phyloP scores from a whole-genome alignment of 1,140 invertebrate species.

The Caenorhabditis inopinata region DNA sequence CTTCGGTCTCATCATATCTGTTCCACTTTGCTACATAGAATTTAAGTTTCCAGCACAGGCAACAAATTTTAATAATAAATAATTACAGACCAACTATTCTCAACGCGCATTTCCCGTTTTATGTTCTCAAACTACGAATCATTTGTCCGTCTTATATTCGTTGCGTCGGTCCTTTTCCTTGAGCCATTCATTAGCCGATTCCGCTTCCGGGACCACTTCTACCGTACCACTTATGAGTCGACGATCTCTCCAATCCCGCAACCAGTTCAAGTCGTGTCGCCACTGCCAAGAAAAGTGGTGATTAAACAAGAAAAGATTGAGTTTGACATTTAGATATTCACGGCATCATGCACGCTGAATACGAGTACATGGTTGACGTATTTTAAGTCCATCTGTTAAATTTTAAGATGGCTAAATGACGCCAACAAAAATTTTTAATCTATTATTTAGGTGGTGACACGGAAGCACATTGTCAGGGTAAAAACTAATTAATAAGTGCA shows the following conservation, averaged over 20 bases:
- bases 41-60: not conserved
- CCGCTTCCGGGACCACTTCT: conserved; percentile 13
- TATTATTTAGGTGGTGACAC: too few relatives aligned
- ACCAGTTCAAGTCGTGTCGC: not conserved
- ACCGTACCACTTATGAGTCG: not conserved
- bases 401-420: too few relatives aligned
- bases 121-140: conserved; percentile 38
- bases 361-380: too few relatives aligned
- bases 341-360: too few relatives aligned
- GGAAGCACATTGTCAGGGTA: too few relatives aligned
- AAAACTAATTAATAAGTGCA: too few relatives aligned
- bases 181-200: not conserved
- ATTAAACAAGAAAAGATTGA: too few relatives aligned
- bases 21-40: not conserved
- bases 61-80: not conserved
- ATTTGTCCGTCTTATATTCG: conserved; percentile 36
- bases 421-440: too few relatives aligned
- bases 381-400: too few relatives aligned
- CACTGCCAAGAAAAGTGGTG: not conserved
- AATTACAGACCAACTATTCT: not conserved
- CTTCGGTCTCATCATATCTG: not conserved
- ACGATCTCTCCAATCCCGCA: not conserved
- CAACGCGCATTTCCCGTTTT: not conserved
- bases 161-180: not conserved
- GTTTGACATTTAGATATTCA: too few relatives aligned